Evolutionary conservation across 2,888 invertebrate genomes (phyloP), one percentile per base, ranked within the genome.

Genomic region (Antheraea yamamai): DNA sequence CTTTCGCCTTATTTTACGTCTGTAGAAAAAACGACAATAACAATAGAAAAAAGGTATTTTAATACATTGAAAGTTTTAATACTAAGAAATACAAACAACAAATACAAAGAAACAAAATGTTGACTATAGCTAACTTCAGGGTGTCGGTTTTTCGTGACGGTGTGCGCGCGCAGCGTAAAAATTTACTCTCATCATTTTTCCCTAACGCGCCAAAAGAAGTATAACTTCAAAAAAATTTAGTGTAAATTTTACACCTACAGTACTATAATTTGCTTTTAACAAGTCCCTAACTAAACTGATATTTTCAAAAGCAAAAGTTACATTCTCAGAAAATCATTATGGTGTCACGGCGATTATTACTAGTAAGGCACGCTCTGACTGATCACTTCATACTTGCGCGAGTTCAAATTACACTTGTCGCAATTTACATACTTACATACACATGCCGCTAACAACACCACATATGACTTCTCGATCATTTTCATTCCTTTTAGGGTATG

Each of bases 311-410:
- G 58, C 20, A 58, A 58, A 58, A 58, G 18, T 18, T 52, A 64
- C 51, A 30, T 74, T 68, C 68, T 4, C 35, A 55, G 55, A 55
- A 74, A 52, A 26, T 26, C 26, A 70, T 74, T 70, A 52, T 35
- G 35, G n/a, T 18, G 68, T 14, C 35, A 55, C 35, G 18, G 55
- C 68, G 52, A 68, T 55, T n/a, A 30, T 3, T 35, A 30, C 14
- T 20, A 2, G 55, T 68, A 55, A 35, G 35, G 35, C 70, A 55
- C 52, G 55, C 51, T 52, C 70, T 55, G 55, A 55, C n/a, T 20
- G 23, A 68, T 68, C n/a, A 70, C 70, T 66, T 18, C 66, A 30
- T 66, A 51, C 68, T 68, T 68, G 58, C n/a, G n/a, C 30, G 30
- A n/a, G 58, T 10, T 58, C n/a, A 58, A 58, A n/a, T n/a, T n/a